Percentiles rank a stretch among this genome's conserved stretches.
phyloP scores from a whole-genome alignment of 2,888 invertebrate species.

The Epistrophe grossulariae region DNA sequence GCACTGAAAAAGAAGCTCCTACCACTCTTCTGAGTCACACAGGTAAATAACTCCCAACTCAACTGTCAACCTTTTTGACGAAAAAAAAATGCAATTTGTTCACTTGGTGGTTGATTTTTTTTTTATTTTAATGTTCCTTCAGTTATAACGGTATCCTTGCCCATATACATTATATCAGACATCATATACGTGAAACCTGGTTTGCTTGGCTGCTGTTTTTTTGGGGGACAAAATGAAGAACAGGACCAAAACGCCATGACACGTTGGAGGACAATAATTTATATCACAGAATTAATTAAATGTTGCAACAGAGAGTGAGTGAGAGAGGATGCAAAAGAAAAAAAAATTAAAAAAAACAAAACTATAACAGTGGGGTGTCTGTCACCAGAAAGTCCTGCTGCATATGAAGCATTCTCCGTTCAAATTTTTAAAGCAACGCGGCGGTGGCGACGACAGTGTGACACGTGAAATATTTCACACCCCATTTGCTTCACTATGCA shows the following conservation, averaged over 20 bases:
- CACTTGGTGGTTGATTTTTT: conserved; percentile 23
- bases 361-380: conserved; percentile 46
- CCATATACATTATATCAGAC: not conserved
- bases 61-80: conserved; percentile 56
- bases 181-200: conserved; percentile 10
- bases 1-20: conserved; percentile 7
- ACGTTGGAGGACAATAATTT: conserved; percentile 69
- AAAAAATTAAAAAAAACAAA: conserved; percentile 1
- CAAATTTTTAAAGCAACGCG: conserved; percentile 31
- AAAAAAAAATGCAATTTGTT: conserved; percentile 68
- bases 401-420: conserved; percentile 45
- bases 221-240: conserved; percentile 14
- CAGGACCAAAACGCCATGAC: conserved; percentile 30
- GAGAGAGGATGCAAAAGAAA: conserved; percentile 8
- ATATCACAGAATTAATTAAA: conserved; percentile 74
- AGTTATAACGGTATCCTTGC: conserved; percentile 3
- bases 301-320: conserved; percentile 29
- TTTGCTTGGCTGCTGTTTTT: not conserved
- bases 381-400: conserved; percentile 63
- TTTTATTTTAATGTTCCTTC: not conserved
- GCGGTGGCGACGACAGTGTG: conserved; percentile 19
- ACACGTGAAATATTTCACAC: conserved; percentile 68
- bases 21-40: conserved; percentile 31
- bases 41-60: conserved; percentile 69
- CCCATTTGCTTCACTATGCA: conserved; percentile 37